These are phyloP conservation scores for Brienomyrus brachyistius DNA, from an alignment of 2,113 vertebrate species.

Conservation along the genomic window DNA sequence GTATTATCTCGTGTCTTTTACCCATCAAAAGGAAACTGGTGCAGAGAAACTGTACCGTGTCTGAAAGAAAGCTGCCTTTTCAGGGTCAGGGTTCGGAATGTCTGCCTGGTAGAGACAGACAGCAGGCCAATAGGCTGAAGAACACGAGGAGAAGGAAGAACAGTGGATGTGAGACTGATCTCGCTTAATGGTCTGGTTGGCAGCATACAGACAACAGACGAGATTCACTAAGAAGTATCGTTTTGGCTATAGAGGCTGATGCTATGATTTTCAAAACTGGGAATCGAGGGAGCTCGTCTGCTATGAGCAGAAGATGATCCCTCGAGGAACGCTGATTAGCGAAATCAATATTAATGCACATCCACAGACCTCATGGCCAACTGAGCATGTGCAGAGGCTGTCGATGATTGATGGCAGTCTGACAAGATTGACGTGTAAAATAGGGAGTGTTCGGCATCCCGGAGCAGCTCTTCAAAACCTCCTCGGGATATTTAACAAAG, in stretches of 20 bases:
- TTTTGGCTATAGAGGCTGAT: not conserved
- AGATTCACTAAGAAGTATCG: not conserved
- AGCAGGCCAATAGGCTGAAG: not conserved
- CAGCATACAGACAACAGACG: not conserved
- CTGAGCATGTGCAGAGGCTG: not conserved
- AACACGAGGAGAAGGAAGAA: not conserved
- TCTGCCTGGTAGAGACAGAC: not conserved
- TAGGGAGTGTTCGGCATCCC: too few relatives aligned
- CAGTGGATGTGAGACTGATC: not conserved
- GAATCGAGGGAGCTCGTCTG: not conserved
- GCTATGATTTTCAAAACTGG: not conserved
- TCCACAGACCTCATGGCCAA: not conserved
- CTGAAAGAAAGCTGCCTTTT: not conserved
- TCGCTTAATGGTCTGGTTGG: not conserved
- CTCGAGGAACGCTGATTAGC: not conserved
- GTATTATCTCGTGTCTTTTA: not conserved
- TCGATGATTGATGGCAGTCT: not conserved
- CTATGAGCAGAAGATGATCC: not conserved
- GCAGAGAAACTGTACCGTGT: not conserved
- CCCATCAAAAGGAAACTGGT: not conserved
- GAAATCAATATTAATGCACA: not conserved
- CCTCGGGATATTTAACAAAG: not conserved
- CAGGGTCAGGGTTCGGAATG: not conserved
- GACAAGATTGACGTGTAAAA: not conserved
- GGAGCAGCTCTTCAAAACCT: not conserved